phyloP scores from a whole-genome alignment of 1,140 invertebrate species.

The Camponotus vicinus region DNA sequence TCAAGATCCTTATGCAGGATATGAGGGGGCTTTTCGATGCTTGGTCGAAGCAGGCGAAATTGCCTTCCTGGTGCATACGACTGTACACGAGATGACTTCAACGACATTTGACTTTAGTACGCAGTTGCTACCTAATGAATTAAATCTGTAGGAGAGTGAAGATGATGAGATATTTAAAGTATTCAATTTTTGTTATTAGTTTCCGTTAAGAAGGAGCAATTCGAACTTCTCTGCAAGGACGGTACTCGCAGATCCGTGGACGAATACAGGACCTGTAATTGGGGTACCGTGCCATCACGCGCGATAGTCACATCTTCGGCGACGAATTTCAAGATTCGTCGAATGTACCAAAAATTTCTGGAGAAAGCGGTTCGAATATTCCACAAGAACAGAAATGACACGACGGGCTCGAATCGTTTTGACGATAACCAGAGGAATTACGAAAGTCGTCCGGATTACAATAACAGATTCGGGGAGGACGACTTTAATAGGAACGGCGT shows the following conservation, averaged over 20 bases:
- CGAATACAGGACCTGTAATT: conserved; percentile 93
- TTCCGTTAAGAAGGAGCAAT: conserved; percentile 89
- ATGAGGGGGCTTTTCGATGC: conserved; percentile 95
- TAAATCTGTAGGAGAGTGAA: not conserved
- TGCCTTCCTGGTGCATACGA: conserved; percentile 96
- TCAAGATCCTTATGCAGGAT: conserved; percentile 96
- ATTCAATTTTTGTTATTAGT: conserved; percentile 79
- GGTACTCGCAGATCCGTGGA: conserved; percentile 90
- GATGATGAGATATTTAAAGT: not conserved
- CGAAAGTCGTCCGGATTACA: conserved; percentile 69
- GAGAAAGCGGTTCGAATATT: conserved; percentile 86
- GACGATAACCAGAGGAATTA: conserved; percentile 24
- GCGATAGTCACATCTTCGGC: conserved; percentile 95
- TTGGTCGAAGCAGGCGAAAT: conserved; percentile 95
- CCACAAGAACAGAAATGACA: conserved; percentile 60
- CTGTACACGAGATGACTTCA: conserved; percentile 90
- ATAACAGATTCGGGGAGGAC: conserved; percentile 63
- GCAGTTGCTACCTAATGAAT: conserved; percentile 64
- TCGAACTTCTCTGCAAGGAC: conserved; percentile 95
- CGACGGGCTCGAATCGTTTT: conserved; percentile 63
- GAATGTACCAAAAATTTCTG: conserved; percentile 87
- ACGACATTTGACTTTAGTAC: conserved; percentile 87
- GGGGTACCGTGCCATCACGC: conserved; percentile 95
- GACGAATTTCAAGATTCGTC: conserved; percentile 87
- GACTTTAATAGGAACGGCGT: conserved; percentile 66